Base-by-base conservation (phyloP, 2,888 invertebrate species). In the Cephus pygmeus region DNA sequence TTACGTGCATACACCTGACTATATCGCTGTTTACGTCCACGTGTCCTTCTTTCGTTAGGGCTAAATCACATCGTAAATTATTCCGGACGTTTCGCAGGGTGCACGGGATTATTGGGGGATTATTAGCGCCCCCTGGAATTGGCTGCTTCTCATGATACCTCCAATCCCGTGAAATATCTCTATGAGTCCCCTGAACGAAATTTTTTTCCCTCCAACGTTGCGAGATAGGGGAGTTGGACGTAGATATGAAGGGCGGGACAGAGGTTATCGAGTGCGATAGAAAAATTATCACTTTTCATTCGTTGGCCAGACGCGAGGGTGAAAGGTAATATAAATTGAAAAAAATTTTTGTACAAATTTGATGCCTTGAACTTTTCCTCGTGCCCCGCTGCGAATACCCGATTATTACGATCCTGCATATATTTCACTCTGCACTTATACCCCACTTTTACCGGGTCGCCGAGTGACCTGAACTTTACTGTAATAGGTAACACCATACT, bases 91-190 rank as follows among this genome's bases (percentile, higher is more conserved):
- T 71, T 71, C 12, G 33, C 71, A 30, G 71, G 71, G 33, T 56
- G 56, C 71, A 31, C 12, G 71, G 71, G 71, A 71, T 71, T 71
- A 71, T 71, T 71, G 71, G 31, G 31, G 71, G 71, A 71, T 71
- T 71, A 71, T 71, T 33, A 71, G 33, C 31, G 1, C 15, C 9
- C 56, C 56, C 56, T 56, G 23, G 56, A 56, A 56, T 56, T 56
- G 56, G 56, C 56, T 56, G 23, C 1, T 23, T 15, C 56, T 23
- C 56, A 23, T 56, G 56, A 56, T 56, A 56, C 56, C 40, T 56
- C 23, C 23, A 23, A 56, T 56, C 23, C 56, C 56, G 56, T 56
- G 23, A 56, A 56, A 56, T 56, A 56, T 56, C 56, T 23, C 56
- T 56, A 56, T 56, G 56, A 56, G 23, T 23, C 56, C 56, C 56